A percentile compares a stretch with the other conserved stretches of the same genome.
Evolutionary conservation across 2,113 vertebrate genomes (phyloP).

Genomic region (Tylochromis polylepis): DNA sequence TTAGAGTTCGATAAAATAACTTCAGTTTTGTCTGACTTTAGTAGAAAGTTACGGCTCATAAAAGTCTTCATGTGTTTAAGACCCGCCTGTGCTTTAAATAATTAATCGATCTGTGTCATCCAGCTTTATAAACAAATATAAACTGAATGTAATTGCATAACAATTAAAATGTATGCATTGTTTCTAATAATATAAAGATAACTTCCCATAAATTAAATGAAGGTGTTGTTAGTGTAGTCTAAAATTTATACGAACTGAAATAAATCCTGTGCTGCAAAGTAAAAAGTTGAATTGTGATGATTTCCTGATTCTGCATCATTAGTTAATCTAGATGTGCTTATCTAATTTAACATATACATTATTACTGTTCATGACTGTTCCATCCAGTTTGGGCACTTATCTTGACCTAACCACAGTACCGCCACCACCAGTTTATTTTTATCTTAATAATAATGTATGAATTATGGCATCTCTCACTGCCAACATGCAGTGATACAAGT

Average conservation of each 20-base stretch:
- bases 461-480: background rate
- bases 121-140: too few species aligned
- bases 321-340: background rate
- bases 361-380: background rate
- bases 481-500: background rate
- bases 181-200: fast-evolving
- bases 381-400: background rate
- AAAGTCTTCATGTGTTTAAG: too few species aligned
- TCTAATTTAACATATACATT: background rate
- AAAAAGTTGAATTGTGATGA: background rate
- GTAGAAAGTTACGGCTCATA: too few species aligned
- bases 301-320: background rate
- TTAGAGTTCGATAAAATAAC: too few species aligned
- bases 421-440: background rate
- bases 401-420: background rate
- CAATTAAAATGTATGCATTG: background rate
- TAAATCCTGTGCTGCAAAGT: fast-evolving
- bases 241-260: fast-evolving
- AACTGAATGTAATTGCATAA: too few species aligned
- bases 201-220: fast-evolving
- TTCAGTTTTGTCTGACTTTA: too few species aligned
- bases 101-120: too few species aligned
- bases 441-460: background rate
- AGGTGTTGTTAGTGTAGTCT: background rate
- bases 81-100: too few species aligned